These are phyloP conservation scores for Sycophila sp. DNA, from an alignment of 1,140 invertebrate genomes.

Conservation along the genomic window DNA sequence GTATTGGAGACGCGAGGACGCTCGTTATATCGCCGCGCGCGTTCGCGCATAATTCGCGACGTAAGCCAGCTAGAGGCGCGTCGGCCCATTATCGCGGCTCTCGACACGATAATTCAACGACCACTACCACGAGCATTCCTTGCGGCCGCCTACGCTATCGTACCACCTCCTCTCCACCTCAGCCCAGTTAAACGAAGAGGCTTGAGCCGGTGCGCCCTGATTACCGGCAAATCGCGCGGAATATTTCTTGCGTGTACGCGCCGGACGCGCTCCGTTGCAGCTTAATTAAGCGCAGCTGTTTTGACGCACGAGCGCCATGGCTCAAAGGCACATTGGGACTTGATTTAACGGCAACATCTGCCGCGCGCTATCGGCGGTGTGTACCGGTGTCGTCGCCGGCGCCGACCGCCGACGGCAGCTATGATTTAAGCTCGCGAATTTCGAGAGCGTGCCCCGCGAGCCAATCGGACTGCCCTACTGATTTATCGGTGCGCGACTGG, in stretches of 20 bases:
- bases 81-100: no score
- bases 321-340: conserved; percentile 46
- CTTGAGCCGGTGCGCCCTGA: neutral
- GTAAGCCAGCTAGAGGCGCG: no score
- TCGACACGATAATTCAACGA: neutral
- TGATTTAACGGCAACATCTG: conserved; percentile 59
- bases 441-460: neutral
- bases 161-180: no score
- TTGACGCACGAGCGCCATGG: conserved; percentile 48
- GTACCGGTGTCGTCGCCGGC: neutral
- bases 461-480: neutral
- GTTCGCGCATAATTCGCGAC: no score
- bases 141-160: neutral
- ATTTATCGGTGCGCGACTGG: neutral
- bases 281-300: conserved; percentile 60
- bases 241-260: neutral
- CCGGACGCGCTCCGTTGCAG: conserved; percentile 19
- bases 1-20: no score
- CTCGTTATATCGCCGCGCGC: no score
- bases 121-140: no score
- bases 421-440: conserved; percentile 11
- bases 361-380: conserved; percentile 44
- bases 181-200: neutral
- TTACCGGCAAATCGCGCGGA: conserved; percentile 4
- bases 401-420: neutral